Evolutionary conservation across 2,797 vertebrate genomes (phyloP).

Genomic region (Ibycter americanus): DNA sequence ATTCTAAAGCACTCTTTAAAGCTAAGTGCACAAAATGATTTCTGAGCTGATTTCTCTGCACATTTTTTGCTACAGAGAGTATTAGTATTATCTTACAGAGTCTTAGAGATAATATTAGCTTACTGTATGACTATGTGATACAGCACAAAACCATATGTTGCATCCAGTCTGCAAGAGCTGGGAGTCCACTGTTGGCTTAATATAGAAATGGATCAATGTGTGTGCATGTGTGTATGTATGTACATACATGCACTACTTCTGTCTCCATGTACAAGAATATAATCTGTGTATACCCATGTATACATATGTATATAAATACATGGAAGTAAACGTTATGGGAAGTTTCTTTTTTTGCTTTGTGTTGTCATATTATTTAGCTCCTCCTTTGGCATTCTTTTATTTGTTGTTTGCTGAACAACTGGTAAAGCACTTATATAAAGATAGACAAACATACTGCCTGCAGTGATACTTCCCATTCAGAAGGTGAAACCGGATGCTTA

Average conservation of each 20-base stretch:
- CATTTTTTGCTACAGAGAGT: constrained; percentile 1
- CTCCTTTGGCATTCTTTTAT: not conserved
- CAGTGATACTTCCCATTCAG: not conserved
- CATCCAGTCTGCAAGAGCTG: not conserved
- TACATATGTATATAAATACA: not conserved
- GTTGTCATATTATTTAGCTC: not conserved
- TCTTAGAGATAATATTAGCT: constrained; percentile 60
- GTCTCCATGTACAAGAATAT: not conserved
- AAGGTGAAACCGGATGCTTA: not conserved
- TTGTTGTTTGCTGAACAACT: not conserved
- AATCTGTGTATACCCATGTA: not conserved
- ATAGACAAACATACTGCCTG: not conserved
- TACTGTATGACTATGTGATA: constrained; percentile 7
- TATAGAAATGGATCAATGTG: not conserved
- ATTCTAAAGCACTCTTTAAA: constrained; percentile 27
- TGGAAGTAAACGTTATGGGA: not conserved
- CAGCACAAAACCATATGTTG: constrained; percentile 49
- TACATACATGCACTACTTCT: not conserved
- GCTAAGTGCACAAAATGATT: not conserved
- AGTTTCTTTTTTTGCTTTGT: not conserved
- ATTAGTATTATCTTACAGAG: constrained; percentile 59
- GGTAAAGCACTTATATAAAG: not conserved
- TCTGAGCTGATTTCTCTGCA: constrained; percentile 30
- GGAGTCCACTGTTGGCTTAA: not conserved
- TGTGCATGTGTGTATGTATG: not conserved